Percentiles rank a stretch among this genome's conserved stretches.
Evolutionary conservation across 2,113 vertebrate species (phyloP).

Genomic region (Pseudopodoces humilis): DNA sequence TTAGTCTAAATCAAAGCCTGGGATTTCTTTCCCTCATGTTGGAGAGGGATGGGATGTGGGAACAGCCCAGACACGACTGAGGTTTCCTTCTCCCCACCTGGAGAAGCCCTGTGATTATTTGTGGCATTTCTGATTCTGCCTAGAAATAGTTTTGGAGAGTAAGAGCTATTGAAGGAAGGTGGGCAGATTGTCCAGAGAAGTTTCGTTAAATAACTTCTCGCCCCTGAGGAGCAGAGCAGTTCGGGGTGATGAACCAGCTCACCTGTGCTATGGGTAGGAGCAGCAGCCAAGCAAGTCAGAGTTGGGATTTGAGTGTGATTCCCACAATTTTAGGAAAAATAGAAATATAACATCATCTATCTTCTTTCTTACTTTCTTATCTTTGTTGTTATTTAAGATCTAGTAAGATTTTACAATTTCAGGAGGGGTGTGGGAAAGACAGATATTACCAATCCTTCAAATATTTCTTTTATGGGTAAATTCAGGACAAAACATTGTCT

Average conservation of each 20-base stretch:
- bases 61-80: background rate
- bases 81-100: background rate
- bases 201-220: background rate
- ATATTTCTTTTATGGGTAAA: slow-evolving; percentile 11
- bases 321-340: background rate
- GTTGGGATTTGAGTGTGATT: background rate
- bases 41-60: background rate
- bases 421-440: background rate
- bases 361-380: background rate
- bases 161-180: background rate
- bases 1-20: background rate
- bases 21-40: background rate
- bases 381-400: background rate
- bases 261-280: accelerated
- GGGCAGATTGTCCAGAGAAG: background rate
- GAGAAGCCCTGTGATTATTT: background rate
- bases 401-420: background rate
- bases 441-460: background rate
- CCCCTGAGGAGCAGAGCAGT: background rate
- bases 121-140: background rate
- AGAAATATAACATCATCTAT: background rate
- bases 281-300: background rate
- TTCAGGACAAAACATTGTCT: slow-evolving; percentile 43
- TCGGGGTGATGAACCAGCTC: background rate
- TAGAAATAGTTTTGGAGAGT: background rate